These are phyloP conservation scores for Ispidina lecontei DNA, from an alignment of 2,797 vertebrate genomes.

Conservation along the genomic window DNA sequence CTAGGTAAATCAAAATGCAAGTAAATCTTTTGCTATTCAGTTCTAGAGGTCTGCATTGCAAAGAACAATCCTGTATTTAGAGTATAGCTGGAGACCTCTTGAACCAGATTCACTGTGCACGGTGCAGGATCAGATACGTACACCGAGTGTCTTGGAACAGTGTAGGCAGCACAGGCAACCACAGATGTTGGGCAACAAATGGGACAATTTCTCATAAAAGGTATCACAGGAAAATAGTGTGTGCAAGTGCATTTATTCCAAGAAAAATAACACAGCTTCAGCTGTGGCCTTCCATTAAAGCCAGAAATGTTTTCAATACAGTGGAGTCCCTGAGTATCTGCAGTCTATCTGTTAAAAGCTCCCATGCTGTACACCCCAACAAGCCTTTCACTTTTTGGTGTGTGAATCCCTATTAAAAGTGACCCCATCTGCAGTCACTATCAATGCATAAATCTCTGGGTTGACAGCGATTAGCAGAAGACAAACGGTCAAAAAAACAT, in stretches of 20 bases:
- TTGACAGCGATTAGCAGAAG: constrained; percentile 61
- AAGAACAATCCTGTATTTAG: neutral
- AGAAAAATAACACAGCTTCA: neutral
- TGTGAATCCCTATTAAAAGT: constrained; percentile 43
- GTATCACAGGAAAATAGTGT: neutral
- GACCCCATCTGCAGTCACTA: constrained; percentile 59
- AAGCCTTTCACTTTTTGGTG: neutral
- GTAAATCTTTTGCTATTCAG: neutral
- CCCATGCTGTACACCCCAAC: neutral
- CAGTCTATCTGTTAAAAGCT: neutral
- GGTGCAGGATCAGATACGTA: neutral
- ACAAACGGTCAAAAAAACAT: constrained; percentile 35
- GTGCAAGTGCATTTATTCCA: neutral
- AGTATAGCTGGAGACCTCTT: neutral
- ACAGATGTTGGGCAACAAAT: neutral
- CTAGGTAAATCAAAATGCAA: neutral
- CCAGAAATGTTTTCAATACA: neutral
- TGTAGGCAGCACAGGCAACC: rapidly evolving
- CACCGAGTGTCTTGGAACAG: neutral
- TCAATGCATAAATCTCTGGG: constrained; percentile 30
- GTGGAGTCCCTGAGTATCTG: neutral
- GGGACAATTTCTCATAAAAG: neutral
- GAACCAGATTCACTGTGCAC: neutral
- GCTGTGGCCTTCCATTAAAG: neutral
- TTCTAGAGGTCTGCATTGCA: neutral